phyloP scores from a whole-genome alignment of 1,140 invertebrate species.

The Formica selysi region DNA sequence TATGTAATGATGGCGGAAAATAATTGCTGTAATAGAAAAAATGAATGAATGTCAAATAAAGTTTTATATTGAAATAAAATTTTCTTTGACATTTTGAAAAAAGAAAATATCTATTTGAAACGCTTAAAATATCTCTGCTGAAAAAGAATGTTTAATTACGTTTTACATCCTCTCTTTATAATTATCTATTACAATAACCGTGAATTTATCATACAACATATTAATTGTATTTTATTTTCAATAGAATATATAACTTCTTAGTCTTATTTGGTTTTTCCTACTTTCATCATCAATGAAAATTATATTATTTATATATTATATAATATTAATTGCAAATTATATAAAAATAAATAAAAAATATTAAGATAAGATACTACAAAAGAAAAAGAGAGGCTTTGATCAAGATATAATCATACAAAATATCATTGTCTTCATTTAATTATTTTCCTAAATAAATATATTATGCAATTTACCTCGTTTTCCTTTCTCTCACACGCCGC shows the following conservation, averaged over 20 bases:
- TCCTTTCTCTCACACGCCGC: not conserved
- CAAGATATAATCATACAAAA: not conserved
- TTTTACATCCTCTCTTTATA: too few relatives aligned
- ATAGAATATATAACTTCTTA: not conserved
- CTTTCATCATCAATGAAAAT: not conserved
- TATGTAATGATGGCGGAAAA: slow-evolving; percentile 32
- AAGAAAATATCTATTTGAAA: not conserved
- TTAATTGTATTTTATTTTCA: not conserved
- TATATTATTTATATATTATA: not conserved
- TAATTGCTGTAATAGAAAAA: not conserved
- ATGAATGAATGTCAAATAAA: not conserved
- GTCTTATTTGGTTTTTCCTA: not conserved
- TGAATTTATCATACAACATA: not conserved
- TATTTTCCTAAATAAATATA: not conserved
- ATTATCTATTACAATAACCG: not conserved
- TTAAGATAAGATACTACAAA: not conserved
- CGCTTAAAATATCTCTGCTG: not conserved
- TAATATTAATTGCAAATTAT: not conserved
- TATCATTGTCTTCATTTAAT: not conserved
- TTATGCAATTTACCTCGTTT: slow-evolving; percentile 14
- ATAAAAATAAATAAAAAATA: not conserved
- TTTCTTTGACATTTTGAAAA: not conserved
- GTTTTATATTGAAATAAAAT: not conserved
- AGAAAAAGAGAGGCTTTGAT: not conserved
- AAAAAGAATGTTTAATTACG: not conserved